Percentiles rank a stretch among this genome's conserved stretches.
phyloP scores from a whole-genome alignment of 2,888 invertebrate genomes.

The Drosophila planitibia region DNA sequence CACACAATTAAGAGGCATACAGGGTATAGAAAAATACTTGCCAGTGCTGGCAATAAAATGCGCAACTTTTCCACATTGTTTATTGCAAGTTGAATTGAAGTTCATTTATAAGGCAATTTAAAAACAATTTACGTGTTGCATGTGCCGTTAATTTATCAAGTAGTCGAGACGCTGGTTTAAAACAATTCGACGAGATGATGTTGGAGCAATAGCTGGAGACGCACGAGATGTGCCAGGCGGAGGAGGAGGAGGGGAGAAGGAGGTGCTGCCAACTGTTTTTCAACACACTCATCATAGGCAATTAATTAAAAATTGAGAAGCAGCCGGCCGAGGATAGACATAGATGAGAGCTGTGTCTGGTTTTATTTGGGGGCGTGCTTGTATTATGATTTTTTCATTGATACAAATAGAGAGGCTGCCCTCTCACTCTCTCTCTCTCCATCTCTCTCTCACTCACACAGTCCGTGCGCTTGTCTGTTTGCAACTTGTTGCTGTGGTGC shows the following conservation, averaged over 20 bases:
- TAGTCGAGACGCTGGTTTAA: slow-evolving; percentile 54
- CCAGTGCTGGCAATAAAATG: slow-evolving; percentile 46
- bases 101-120: slow-evolving; percentile 80
- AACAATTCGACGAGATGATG: slow-evolving; percentile 39
- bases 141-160: slow-evolving; percentile 81
- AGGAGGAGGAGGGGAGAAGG: slow-evolving; percentile 1
- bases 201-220: neutral
- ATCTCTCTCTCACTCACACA: neutral
- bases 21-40: slow-evolving; percentile 27
- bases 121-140: slow-evolving; percentile 80
- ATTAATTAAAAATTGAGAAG: slow-evolving; percentile 74
- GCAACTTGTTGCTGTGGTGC: slow-evolving; percentile 66
- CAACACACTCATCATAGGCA: slow-evolving; percentile 81
- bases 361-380: slow-evolving; percentile 62
- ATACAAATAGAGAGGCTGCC: slow-evolving; percentile 69
- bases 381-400: slow-evolving; percentile 80
- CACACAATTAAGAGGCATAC: neutral
- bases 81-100: slow-evolving; percentile 72
- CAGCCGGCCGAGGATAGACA: slow-evolving; percentile 23
- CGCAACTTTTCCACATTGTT: slow-evolving; percentile 62
- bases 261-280: slow-evolving; percentile 56
- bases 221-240: neutral
- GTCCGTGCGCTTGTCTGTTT: slow-evolving; percentile 16
- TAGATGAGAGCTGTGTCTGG: slow-evolving; percentile 1
- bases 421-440: neutral